phyloP scores from a whole-genome alignment of 2,113 vertebrate species.

The Stegostoma tigrinum region DNA sequence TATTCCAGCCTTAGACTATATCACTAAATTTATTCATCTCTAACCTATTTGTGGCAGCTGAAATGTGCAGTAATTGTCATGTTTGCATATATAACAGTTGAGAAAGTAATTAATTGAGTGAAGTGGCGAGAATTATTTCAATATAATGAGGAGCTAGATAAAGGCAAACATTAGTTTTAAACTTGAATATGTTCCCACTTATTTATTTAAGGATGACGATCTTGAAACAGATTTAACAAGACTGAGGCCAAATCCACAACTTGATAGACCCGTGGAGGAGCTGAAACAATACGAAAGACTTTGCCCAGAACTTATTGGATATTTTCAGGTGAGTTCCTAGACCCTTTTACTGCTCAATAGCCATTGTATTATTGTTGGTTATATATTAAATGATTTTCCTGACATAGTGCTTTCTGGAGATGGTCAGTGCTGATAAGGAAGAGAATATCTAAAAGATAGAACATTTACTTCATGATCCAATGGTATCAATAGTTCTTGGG shows the following conservation, averaged over 20 bases:
- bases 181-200: constrained; percentile 30
- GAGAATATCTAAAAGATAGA: background rate
- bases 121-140: background rate
- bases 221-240: constrained; percentile 76
- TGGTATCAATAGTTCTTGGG: background rate
- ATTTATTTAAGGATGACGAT: constrained; percentile 73
- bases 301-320: constrained; percentile 65
- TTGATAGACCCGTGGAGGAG: constrained; percentile 64
- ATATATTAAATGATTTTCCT: background rate
- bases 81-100: background rate
- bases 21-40: background rate
- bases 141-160: background rate
- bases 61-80: background rate
- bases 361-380: background rate
- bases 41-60: background rate
- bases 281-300: constrained; percentile 64
- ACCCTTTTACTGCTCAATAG: background rate
- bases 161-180: background rate
- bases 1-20: background rate
- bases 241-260: constrained; percentile 55
- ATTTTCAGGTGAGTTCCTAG: constrained; percentile 62
- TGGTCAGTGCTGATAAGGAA: background rate
- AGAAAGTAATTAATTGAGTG: background rate
- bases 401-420: background rate
- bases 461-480: background rate